Base-by-base conservation (phyloP, 2,797 vertebrate genomes). In the Coracias cyanogaster region DNA sequence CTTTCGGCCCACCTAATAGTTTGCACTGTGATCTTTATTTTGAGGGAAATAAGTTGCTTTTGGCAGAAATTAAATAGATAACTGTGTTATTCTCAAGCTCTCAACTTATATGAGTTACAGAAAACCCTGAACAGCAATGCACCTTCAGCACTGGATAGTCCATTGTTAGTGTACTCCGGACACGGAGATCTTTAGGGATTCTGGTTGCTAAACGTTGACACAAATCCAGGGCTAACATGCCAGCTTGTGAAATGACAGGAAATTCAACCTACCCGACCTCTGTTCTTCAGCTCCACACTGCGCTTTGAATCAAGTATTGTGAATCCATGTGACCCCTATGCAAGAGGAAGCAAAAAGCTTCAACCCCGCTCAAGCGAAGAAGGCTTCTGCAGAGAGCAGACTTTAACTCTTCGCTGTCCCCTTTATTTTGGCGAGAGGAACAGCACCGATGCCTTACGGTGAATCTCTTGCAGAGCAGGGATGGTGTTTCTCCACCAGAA, bases 241-340 rank as follows among this genome's bases (percentile, higher is more conserved):
- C n/a, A 31, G 43, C 12, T 90, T 84, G 77, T 86, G 79, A 78
- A 74, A 86, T 82, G 43, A 9, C 77, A 69, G 89, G 58, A 57
- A 84, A 33, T 86, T 78, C 73, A 88, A 88, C 91, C 91, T 94
- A 87, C 51, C 85, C 86, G 87, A 65, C 69, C 66, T n/a, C 62
- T 33, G 70, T 57, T 86, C 82, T 92, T 81, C 77, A 93, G 91
- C 71, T 69, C 52, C 72, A 16, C 71, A 0, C 60, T 81, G 82
- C 6, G 6, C 82, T 52, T 1, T 88, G 85, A 94, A 88, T 88
- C 35, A 28, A 12, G 69, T 55, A 35, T 84, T 92, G 82, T 88
- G 87, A 65, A 39, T 91, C 87, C 43, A 4, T 65, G 39, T 90
- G 79, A 87, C 58, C 87, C 65, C 20, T 51, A 7, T 0, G 0